Base-by-base conservation (phyloP, 1,140 invertebrate genomes). In the Pseudomyrmex cubaensis region DNA sequence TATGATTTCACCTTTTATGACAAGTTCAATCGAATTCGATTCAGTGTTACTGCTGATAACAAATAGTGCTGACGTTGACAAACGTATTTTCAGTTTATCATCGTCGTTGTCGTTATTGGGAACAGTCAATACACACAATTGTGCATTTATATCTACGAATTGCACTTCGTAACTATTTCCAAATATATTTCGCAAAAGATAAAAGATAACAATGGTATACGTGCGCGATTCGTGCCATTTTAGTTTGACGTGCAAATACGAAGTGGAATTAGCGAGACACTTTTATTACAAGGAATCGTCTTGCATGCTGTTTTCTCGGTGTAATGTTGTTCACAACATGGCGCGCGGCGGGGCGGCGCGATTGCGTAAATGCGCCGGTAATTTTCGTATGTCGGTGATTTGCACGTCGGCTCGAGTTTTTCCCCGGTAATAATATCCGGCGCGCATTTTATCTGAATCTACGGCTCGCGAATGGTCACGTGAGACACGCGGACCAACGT, bases 1-100 rank as follows among this genome's bases (percentile, higher is more conserved):
- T 80, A 70, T 59, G 76, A 80, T 80, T 80, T 80, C 76, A 35
- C 44, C 44, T 80, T 80, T 72, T 59, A 80, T 80, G 66, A 72
- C 66, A 72, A 35, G 66, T 70, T 80, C 66, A 80, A 80, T 80
- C 76, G 64, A 80, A 80, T 61, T 80, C 66, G 44, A 59, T 72
- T 80, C 76, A 25, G 22, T 46, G 54, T 72, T 72, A 80, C 54
- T 72, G 20, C 44, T 72, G 76, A 72, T 80, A 80, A 80, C 54
- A 70, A 80, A 80, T 44, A 61, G 20, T n/a, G 56, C 22, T 50
- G 54, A 80, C 56, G 66, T 70, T 70, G 54, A 15, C 44, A 80
- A 59, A 80, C 52, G 17, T 59, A 80, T 80, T 61, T 80, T 35
- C 66, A 59, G 54, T 80, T 80, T 80, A 80, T 70, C 54, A 80